Conservation (phyloP, 2,113 vertebrate genomes). For the Hiodon tergisus region DNA sequence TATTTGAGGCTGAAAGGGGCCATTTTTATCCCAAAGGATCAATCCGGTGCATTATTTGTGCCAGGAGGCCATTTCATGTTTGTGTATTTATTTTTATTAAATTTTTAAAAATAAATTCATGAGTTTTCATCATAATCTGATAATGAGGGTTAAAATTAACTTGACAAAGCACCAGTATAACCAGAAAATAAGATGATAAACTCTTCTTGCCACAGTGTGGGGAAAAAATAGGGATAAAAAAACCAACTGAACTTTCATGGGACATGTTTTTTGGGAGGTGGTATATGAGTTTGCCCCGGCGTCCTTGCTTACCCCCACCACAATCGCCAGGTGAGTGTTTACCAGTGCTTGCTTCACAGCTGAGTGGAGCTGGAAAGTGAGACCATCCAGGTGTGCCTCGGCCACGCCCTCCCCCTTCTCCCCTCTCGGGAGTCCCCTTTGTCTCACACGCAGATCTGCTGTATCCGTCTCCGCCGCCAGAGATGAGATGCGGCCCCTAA, state of each 20-base stretch:
- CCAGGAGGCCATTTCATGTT: neutral
- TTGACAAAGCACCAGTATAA: too few relatives aligned
- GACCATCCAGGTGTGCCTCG: conserved; percentile 23
- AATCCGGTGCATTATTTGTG: neutral
- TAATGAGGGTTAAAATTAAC: too few relatives aligned
- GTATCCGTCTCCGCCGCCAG: neutral
- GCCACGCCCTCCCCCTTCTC: neutral
- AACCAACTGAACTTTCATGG: neutral
- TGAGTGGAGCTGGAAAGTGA: conserved; percentile 1
- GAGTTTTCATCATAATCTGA: too few relatives aligned
- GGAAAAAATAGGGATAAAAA: too few relatives aligned
- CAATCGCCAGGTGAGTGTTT: conserved; percentile 3
- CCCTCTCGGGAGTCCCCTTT: conserved; percentile 2
- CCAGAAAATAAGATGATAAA: too few relatives aligned
- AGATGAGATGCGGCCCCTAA: neutral
- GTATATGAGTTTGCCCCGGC: too few relatives aligned
- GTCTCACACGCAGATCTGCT: conserved; percentile 13
- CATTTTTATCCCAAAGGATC: neutral
- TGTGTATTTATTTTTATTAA: too few relatives aligned
- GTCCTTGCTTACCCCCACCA: too few relatives aligned
- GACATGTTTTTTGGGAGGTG: too few relatives aligned
- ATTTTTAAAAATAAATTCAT: too few relatives aligned
- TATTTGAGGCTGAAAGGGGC: conserved; percentile 10
- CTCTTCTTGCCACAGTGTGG: too few relatives aligned
- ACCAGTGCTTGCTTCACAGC: neutral